Conservation (phyloP, 2,888 invertebrate species). For the Stegana nigrithorax region DNA sequence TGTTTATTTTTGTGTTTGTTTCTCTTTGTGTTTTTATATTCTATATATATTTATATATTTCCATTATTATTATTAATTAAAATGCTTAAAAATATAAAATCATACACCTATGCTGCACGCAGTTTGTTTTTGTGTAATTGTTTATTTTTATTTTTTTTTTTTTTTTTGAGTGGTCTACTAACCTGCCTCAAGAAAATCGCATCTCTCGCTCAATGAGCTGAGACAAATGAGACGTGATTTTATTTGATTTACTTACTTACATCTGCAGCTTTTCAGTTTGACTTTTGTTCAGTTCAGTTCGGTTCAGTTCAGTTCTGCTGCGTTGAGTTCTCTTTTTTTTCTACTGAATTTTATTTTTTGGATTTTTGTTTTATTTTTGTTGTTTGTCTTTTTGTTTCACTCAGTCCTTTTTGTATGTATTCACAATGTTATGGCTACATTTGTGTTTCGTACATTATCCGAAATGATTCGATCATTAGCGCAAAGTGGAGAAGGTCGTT, state of each 20-base stretch:
- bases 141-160: no score
- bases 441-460: constrained; percentile 47
- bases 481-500: constrained; percentile 37
- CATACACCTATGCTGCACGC: no score
- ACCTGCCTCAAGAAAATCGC: constrained; percentile 40
- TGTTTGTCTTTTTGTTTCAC: constrained; percentile 28
- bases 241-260: constrained; percentile 63
- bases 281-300: constrained; percentile 40
- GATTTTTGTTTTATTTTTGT: constrained; percentile 27
- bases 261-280: constrained; percentile 59
- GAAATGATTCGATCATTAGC: constrained; percentile 60
- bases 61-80: no score
- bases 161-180: no score
- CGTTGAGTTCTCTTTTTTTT: constrained; percentile 46
- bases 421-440: constrained; percentile 24
- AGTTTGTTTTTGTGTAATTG: no score
- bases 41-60: no score
- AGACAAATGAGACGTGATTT: constrained; percentile 61
- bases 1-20: background rate
- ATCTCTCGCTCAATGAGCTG: constrained; percentile 55
- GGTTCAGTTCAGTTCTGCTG: constrained; percentile 26
- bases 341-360: constrained; percentile 37
- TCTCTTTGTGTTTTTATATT: no score
- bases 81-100: no score
- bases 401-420: constrained; percentile 16